Evolutionary conservation across 2,797 vertebrate genomes (phyloP).

Genomic region (Fistularia commersonii): DNA sequence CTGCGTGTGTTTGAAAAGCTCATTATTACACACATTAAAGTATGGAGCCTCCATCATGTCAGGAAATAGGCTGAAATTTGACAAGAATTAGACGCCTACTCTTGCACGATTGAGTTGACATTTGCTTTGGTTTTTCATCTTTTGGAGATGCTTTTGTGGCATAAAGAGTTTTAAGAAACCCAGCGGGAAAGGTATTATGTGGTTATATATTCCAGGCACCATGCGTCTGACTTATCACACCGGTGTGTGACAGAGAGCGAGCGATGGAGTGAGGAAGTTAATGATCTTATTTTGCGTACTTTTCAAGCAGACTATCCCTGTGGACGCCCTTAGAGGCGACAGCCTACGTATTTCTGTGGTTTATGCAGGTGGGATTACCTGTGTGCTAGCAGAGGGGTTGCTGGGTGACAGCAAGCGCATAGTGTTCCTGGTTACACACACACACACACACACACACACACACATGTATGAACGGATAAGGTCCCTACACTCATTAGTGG

Average conservation of each 20-base stretch:
- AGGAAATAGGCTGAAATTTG: constrained; percentile 7
- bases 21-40: constrained; percentile 4
- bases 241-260: constrained; percentile 1
- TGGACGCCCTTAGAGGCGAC: constrained; percentile 24
- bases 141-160: constrained; percentile 1
- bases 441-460: constrained; percentile 7
- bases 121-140: constrained; percentile 1
- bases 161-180: constrained; percentile 14
- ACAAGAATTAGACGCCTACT: constrained; percentile 1
- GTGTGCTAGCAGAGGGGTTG: constrained; percentile 23
- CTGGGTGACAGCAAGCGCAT: constrained; percentile 28
- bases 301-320: constrained; percentile 14
- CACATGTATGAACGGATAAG: constrained; percentile 16
- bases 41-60: constrained; percentile 1
- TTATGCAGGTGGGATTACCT: constrained; percentile 30
- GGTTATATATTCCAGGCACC: constrained; percentile 5
- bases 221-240: constrained; percentile 7
- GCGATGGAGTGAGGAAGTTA: constrained; percentile 3
- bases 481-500: constrained; percentile 65
- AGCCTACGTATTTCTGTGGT: constrained; percentile 14
- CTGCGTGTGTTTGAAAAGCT: too few relatives aligned
- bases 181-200: constrained; percentile 4
- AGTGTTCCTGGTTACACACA: constrained; percentile 10
- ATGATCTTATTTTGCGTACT: constrained; percentile 14
- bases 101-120: background rate